Evolutionary conservation across 2,113 vertebrate genomes (phyloP).

Genomic region (Oreochromis spilurus): DNA sequence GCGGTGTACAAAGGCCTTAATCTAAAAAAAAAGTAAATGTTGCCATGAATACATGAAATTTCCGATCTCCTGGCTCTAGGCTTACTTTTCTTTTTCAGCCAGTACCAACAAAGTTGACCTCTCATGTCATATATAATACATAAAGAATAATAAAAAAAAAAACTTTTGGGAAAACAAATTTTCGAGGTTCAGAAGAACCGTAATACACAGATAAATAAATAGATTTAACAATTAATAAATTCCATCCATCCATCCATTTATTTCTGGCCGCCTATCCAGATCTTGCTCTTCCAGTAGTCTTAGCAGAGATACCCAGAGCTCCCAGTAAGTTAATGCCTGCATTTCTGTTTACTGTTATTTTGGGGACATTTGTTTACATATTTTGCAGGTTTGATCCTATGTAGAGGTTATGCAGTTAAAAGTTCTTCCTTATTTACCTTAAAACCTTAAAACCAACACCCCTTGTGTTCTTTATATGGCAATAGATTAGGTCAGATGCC

Average conservation of each 20-base stretch:
- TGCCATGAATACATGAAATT: background rate
- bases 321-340: background rate
- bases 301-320: background rate
- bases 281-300: background rate
- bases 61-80: background rate
- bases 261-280: background rate
- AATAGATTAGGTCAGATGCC: background rate
- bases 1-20: background rate
- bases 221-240: background rate
- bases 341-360: no score
- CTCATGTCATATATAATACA: background rate
- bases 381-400: background rate
- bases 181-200: background rate
- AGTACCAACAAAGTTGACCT: background rate
- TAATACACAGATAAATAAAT: background rate
- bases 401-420: background rate
- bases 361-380: background rate
- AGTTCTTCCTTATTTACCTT: background rate
- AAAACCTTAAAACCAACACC: background rate
- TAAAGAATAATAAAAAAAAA: rapidly evolving
- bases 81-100: background rate
- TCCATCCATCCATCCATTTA: background rate
- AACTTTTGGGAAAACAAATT: background rate
- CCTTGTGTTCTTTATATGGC: background rate
- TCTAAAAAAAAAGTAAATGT: background rate